A percentile compares a stretch with the other conserved stretches of the same genome.
These are phyloP conservation scores for Sipha flava DNA, from an alignment of 1,140 invertebrate genomes.

Conservation along the genomic window DNA sequence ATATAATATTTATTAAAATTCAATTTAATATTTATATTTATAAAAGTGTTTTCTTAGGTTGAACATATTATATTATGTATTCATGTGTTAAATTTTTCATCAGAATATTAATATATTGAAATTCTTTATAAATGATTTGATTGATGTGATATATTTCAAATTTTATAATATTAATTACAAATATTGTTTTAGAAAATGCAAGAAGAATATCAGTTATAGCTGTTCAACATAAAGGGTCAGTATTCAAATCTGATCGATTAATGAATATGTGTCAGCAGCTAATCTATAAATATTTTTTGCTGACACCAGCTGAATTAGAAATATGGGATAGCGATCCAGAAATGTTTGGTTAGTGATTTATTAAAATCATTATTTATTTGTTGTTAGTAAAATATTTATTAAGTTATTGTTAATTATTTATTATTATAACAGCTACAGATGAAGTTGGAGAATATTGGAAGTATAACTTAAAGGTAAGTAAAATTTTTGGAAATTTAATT, in stretches of 20 bases:
- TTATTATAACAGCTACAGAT: slow-evolving; percentile 57
- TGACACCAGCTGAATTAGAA: slow-evolving; percentile 72
- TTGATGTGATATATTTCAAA: too few relatives aligned
- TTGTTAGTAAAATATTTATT: not conserved
- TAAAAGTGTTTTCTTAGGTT: too few relatives aligned
- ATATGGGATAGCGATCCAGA: slow-evolving; percentile 87
- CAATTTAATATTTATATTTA: too few relatives aligned
- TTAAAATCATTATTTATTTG: not conserved
- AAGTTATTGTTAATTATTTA: not conserved
- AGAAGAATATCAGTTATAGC: slow-evolving; percentile 51
- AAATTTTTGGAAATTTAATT: not conserved
- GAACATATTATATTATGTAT: too few relatives aligned
- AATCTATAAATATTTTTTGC: slow-evolving; percentile 77
- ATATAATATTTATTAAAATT: too few relatives aligned
- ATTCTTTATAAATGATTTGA: too few relatives aligned
- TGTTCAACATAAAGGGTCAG: slow-evolving; percentile 54
- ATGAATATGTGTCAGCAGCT: slow-evolving; percentile 64
- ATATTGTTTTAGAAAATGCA: slow-evolving; percentile 44
- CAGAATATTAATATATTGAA: too few relatives aligned
- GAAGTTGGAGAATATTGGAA: slow-evolving; percentile 86
- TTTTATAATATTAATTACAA: not conserved
- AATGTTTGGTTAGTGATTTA: slow-evolving; percentile 57
- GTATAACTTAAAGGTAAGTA: slow-evolving; percentile 71
- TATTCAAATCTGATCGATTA: slow-evolving; percentile 57
- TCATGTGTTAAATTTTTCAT: too few relatives aligned